These are phyloP conservation scores for Coreius guichenoti DNA, from an alignment of 2,797 vertebrate species.

Conservation along the genomic window DNA sequence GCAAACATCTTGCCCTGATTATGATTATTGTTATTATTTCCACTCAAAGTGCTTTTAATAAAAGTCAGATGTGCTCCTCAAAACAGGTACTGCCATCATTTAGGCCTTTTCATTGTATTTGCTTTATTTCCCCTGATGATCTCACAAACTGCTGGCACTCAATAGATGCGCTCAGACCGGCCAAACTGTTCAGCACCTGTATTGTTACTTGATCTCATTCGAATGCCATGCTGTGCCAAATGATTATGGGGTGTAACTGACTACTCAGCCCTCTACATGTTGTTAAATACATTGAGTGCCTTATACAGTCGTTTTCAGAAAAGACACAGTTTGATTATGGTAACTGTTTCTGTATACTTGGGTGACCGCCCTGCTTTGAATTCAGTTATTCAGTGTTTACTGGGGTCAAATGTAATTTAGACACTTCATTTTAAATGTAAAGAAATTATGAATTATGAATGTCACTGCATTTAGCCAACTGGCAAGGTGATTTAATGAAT, in stretches of 20 bases:
- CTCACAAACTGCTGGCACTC: slow-evolving; percentile 53
- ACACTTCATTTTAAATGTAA: neutral
- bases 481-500: neutral
- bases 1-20: slow-evolving; percentile 60
- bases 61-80: slow-evolving; percentile 56
- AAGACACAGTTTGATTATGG: neutral
- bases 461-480: neutral
- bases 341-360: slow-evolving; percentile 10
- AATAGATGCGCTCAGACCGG: slow-evolving; percentile 27
- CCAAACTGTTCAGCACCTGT: slow-evolving; percentile 59
- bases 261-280: slow-evolving; percentile 34
- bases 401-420: neutral
- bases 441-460: slow-evolving; percentile 1
- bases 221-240: slow-evolving; percentile 51
- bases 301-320: slow-evolving; percentile 34
- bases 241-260: slow-evolving; percentile 46
- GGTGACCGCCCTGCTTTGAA: slow-evolving; percentile 17
- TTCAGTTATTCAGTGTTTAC: neutral
- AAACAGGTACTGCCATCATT: slow-evolving; percentile 57
- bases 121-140: slow-evolving; percentile 61
- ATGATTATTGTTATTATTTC: slow-evolving; percentile 64
- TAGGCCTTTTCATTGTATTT: slow-evolving; percentile 52
- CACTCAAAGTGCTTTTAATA: slow-evolving; percentile 61
- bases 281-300: slow-evolving; percentile 31
- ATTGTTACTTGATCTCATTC: slow-evolving; percentile 59